Evolutionary conservation across 2,888 invertebrate species (phyloP), one percentile per base, ranked within the genome.

Genomic region (Melieria crassipennis): DNA sequence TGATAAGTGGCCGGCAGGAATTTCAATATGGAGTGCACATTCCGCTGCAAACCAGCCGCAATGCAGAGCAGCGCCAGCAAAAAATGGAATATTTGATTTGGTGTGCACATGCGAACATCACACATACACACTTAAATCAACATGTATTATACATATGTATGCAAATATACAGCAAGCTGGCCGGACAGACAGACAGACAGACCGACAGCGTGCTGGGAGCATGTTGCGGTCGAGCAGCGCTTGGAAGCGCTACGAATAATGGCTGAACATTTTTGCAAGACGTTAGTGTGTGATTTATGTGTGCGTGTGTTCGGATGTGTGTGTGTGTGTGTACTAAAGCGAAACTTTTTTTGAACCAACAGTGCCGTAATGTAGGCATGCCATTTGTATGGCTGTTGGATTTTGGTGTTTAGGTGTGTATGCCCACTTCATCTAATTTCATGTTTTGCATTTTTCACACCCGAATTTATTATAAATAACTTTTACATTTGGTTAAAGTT

Each of bases 1-100:
- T 64, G 64, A 64, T 64, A 52, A 64, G 64, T 64, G 64, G 64
- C 64, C 64, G 50, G 47, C 50, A 64, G 47, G 64, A 64, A 64
- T 64, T 64, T 64, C 50, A 64, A 30, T 52, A 50, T 64, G 30
- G 30, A 30, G 30, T 30, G 30, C 30, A 30, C 30, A 30, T 30
- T 30, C 30, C 30, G 30, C 50, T 30, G 13, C 13, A 48, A 10
- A 64, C 3, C 42, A 52, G n/a, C 13, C 52, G 9, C 9, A 52
- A 11, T n/a, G 13, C 50, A 50, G 9, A 10, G 50, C 11, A 50
- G 50, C 11, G 50, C 9, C 13, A 52, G 52, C 13, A 30, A 30
- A 30, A 30, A 30, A 30, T 52, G 5, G 13, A 52, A 52, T 52
- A 52, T 52, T 7, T 52, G 52, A 52, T n/a, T 52, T 52, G 11